Percentiles rank a stretch among this genome's conserved stretches.
Conservation (phyloP, 2,888 invertebrate genomes). For the Oasisia sp. region DNA sequence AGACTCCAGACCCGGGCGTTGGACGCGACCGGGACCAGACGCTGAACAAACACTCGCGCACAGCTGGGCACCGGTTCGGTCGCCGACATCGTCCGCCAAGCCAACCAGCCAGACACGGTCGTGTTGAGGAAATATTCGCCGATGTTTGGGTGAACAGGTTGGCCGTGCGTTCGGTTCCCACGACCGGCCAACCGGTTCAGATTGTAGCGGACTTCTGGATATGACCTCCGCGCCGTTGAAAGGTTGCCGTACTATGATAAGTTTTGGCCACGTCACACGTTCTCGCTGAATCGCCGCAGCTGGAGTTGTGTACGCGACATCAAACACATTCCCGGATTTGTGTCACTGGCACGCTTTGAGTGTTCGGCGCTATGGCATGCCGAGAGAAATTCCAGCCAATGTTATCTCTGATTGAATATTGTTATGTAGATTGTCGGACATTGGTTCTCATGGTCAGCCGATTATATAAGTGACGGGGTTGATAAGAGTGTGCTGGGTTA, state of each 20-base stretch:
- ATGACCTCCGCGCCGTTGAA: not conserved
- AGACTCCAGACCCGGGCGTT: not conserved
- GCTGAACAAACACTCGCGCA: not conserved
- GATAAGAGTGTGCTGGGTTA: not conserved
- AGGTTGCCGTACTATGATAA: not conserved
- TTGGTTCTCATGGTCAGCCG: no score
- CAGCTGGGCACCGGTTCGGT: not conserved
- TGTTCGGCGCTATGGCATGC: not conserved
- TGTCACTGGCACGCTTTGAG: not conserved
- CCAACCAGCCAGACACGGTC: not conserved
- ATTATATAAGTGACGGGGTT: not conserved
- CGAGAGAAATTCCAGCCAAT: not conserved
- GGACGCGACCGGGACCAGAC: not conserved
- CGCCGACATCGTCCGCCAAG: not conserved
- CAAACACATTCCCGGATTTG: not conserved
- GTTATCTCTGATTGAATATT: not conserved
- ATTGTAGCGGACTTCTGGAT: not conserved
- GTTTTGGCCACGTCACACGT: not conserved
- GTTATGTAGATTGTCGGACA: not conserved
- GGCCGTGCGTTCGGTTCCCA: not conserved
- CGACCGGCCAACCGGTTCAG: not conserved
- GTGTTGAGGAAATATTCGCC: not conserved
- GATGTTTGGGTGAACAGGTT: slow-evolving; percentile 11
- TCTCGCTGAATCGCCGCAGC: not conserved
- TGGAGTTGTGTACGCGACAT: not conserved